Evolutionary conservation across 2,797 vertebrate species (phyloP).

Genomic region (Emys orbicularis): DNA sequence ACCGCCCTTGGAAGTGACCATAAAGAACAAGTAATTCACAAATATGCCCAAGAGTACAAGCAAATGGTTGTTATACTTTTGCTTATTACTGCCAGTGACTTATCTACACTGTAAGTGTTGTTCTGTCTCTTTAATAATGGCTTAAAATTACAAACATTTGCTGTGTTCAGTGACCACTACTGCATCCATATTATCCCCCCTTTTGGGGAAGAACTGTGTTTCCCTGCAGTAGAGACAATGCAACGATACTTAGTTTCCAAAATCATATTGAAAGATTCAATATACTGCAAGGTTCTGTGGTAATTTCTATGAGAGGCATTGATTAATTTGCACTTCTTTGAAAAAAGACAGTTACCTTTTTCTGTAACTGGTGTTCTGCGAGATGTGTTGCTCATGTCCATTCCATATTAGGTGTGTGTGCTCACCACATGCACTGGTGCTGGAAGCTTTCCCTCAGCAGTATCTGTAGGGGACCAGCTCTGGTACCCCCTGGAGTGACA

Average conservation of each 20-base stretch:
- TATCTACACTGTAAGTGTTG: neutral
- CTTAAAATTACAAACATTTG: neutral
- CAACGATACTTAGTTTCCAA: neutral
- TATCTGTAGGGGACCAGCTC: no score
- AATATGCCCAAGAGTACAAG: neutral
- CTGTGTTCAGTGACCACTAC: neutral
- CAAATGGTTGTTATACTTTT: neutral
- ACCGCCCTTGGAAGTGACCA: conserved; percentile 84
- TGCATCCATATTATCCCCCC: neutral
- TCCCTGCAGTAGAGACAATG: neutral
- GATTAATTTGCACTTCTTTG: neutral
- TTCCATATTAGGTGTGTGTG: no score
- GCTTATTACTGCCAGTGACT: no score
- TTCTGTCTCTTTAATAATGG: neutral
- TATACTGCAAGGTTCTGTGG: neutral
- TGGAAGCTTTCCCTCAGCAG: no score
- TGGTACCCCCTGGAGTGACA: no score
- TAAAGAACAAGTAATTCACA: neutral
- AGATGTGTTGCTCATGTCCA: no score
- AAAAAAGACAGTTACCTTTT: no score
- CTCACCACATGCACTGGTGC: no score
- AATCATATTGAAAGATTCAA: neutral
- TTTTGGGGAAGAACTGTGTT: neutral
- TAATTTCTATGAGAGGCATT: neutral
- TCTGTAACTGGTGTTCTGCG: no score